phyloP scores from a whole-genome alignment of 1,140 invertebrate species.

The Rhizoglyphus robini region DNA sequence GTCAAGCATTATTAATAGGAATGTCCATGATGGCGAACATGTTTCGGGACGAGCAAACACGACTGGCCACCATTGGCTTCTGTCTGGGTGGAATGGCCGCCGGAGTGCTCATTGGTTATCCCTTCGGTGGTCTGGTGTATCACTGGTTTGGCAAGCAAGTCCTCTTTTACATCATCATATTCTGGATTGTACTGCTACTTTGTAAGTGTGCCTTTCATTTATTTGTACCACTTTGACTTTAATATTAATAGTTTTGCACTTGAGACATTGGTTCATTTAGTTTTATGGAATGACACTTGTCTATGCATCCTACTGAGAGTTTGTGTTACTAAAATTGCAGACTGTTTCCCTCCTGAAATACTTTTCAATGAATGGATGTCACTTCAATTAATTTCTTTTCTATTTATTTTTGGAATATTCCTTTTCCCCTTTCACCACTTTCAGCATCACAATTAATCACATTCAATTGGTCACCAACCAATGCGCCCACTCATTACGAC shows the following conservation, averaged over 20 bases:
- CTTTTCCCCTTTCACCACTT: not conserved
- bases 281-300: too few species aligned
- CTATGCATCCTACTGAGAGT: too few species aligned
- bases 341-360: too few species aligned
- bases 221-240: not conserved
- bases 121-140: conserved; percentile 58
- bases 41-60: conserved; percentile 42
- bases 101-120: conserved; percentile 62
- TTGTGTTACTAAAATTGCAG: too few species aligned
- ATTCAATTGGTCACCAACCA: conserved; percentile 17
- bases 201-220: conserved; percentile 4
- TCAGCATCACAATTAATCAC: conserved; percentile 2
- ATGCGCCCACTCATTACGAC: not conserved
- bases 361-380: too few species aligned
- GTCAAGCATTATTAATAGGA: conserved; percentile 27
- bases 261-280: too few species aligned
- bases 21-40: conserved; percentile 41
- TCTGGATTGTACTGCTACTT: conserved; percentile 39
- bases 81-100: conserved; percentile 62
- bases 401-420: not conserved
- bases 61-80: conserved; percentile 56
- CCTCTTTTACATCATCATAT: conserved; percentile 53
- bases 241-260: conserved; percentile 9
- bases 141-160: conserved; percentile 55
- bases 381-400: too few species aligned